Percentiles rank a stretch among this genome's conserved stretches.
Conservation (phyloP, 2,113 vertebrate species). For the Petromus typicus region DNA sequence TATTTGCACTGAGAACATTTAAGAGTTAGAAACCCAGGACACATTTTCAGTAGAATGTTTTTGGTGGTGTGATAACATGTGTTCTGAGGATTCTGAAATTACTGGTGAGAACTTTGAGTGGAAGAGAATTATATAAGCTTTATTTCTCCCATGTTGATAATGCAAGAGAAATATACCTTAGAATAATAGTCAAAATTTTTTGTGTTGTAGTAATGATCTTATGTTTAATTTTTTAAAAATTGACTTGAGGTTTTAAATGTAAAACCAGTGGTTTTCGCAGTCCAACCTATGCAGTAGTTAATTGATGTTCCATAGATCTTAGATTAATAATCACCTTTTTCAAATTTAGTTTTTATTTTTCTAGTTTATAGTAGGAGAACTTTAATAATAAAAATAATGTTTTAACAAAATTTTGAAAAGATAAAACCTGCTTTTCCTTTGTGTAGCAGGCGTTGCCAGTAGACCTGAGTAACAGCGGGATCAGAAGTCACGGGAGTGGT, state of each 20-base stretch:
- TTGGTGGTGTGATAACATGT: not conserved
- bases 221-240: constrained; percentile 42
- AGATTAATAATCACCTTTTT: constrained; percentile 39
- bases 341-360: constrained; percentile 41
- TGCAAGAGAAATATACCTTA: constrained; percentile 38
- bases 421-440: constrained; percentile 73
- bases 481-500: constrained; percentile 91
- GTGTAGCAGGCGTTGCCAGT: constrained; percentile 96
- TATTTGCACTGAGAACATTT: not conserved
- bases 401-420: constrained; percentile 58
- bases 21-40: not conserved
- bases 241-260: constrained; percentile 48
- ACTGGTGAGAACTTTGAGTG: not conserved
- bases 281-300: not conserved
- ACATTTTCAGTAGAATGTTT: constrained; percentile 20
- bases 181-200: not conserved
- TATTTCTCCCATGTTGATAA: constrained; percentile 26
- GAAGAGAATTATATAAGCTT: constrained; percentile 23
- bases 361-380: not conserved
- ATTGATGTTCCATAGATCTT: constrained; percentile 42
- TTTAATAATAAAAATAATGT: constrained; percentile 12
- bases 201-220: not conserved
- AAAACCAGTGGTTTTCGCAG: constrained; percentile 19
- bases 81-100: constrained; percentile 35
- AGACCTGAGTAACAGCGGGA: constrained; percentile 95